Evolutionary conservation across 92 coral and sea anemone species (phyloP), one percentile per base, ranked within the genome.

Genomic region (Hydrozoanthus gracilis): DNA sequence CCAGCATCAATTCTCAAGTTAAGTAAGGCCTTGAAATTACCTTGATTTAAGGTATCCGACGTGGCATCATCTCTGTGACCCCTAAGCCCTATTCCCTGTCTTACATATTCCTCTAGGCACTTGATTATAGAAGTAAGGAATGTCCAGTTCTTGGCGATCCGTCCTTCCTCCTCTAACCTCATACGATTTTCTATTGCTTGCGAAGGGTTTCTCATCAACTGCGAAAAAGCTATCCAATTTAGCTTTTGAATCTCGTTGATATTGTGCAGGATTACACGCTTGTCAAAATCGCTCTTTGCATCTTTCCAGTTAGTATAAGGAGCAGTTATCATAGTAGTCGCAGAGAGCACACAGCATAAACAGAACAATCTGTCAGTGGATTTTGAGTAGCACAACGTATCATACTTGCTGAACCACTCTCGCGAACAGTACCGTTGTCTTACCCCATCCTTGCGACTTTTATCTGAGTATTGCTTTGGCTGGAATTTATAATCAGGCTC

Each of bases 271-370:
- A 71, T 78, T 75, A 49, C 64, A 79, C 87, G 90, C 45, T 79
- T 56, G 80, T 61, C 60, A 8, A 87, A 80, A 18, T 87, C 86
- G 51, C 72, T 50, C 64, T 76, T 87, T 8, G 73, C 93, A 87
- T 91, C 71, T 76, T 91, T 91, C 91, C 91, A 78, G 51, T 85
- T 88, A 49, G 76, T 61, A 68, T 88, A 88, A 67, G 82, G 87
- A 54, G 79, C 56, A 44, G 82, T 79, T 76, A 80, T 82, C 66
- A 88, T 82, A 87, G 68, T 77, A 51, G 68, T 27, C 7, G 83
- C 83, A 71, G 87, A 90, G 73, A 91, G 88, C 78, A 77, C 88
- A 84, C 94, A 88, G 89, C 94, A 88, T 91, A 91, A 84, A 82
- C 90, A 88, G 60, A 88, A 91, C 72, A 85, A n/a, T 62, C 90